Percentiles rank a stretch among this genome's conserved stretches.
Conservation (phyloP, 2,113 vertebrate species). For the Cyanocitta stelleri region DNA sequence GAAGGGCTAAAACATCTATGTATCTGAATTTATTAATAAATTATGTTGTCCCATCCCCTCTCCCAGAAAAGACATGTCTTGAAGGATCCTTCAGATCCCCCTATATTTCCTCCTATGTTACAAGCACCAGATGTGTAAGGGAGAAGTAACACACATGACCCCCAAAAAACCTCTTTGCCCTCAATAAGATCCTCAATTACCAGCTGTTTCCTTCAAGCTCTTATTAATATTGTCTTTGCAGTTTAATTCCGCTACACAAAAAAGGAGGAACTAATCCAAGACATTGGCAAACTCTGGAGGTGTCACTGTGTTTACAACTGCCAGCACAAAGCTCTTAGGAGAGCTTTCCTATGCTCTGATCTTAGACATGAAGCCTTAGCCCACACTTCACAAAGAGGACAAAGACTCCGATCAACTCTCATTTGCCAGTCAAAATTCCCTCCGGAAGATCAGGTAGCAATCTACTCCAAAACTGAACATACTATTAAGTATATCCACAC, state of each 20-base stretch:
- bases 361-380: neutral
- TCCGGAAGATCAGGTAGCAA: neutral
- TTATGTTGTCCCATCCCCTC: neutral
- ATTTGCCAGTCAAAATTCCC: neutral
- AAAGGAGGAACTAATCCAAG: neutral
- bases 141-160: neutral
- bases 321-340: neutral
- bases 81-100: neutral
- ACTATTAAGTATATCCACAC: neutral
- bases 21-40: neutral
- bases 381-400: neutral
- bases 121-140: neutral
- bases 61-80: neutral
- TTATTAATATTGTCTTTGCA: neutral
- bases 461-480: neutral
- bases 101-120: neutral
- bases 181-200: neutral
- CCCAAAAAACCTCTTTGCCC: neutral
- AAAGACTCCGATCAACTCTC: neutral
- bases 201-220: neutral
- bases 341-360: neutral
- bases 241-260: neutral
- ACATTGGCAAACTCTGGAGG: neutral
- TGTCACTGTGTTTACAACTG: neutral
- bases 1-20: neutral